Evolutionary conservation across 2,888 invertebrate genomes (phyloP), one percentile per base, ranked within the genome.

Genomic region (Lobophora halterata): DNA sequence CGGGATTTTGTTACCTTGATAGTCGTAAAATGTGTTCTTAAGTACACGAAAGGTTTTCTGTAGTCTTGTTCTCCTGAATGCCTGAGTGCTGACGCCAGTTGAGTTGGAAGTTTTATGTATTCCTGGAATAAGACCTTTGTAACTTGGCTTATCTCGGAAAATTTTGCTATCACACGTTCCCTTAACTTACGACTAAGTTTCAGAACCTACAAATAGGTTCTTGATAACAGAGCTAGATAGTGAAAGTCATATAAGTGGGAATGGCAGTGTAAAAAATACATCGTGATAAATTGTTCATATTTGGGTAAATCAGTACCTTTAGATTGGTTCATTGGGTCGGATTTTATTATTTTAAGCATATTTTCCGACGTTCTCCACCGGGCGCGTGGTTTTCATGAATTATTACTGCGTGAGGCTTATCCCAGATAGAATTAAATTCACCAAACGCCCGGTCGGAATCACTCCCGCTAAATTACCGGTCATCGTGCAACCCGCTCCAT

Each of bases 391-490:
- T 71, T 65, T 55, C 64, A 74, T 78, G 71, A 79, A 72, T 74
- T 72, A 76, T 76, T 70, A 58, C 62, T 58, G 52, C 41, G 52
- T 46, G 58, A 54, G 67, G 70, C 64, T 73, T 70, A 69, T 64
- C 62, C 69, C 56, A 60, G 69, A 73, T 79, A 73, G 77, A 79
- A 79, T 81, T 75, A 71, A 79, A 79, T 75, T 76, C 60, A 60
- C 61, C 68, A 66, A 70, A 65, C 63, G 64, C 60, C 55, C 59
- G 61, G 53, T 62, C 61, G 52, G 65, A 66, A 74, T 77, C 73
- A 73, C 67, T 60, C 62, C 56, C 70, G 74, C 71, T 71, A 73
- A 77, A 79, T 80, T 74, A 77, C 73, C 67, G 70, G 69, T 68
- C 70, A 74, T 79, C 76, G 75, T 69, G 66, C 52, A 59, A 58